Evolutionary conservation across 1,140 invertebrate genomes (phyloP).

Genomic region (Ceratoteleas bidentatus): DNA sequence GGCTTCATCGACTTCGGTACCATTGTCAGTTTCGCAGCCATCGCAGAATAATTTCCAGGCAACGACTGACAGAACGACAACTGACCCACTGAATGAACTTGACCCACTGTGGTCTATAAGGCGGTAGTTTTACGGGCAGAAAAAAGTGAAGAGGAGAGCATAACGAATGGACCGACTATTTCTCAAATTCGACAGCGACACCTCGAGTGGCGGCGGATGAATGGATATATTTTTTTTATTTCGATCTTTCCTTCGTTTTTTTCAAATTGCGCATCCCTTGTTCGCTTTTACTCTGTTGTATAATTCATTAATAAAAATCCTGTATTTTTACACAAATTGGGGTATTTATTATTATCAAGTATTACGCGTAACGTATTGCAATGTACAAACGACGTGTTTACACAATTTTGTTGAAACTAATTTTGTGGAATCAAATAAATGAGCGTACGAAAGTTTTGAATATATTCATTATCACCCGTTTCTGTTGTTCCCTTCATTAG

Average conservation of each 20-base stretch:
- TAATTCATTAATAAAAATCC: slow-evolving; percentile 38
- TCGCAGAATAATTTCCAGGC: slow-evolving; percentile 38
- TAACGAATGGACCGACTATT: too few relatives aligned
- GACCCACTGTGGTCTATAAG: slow-evolving; percentile 60
- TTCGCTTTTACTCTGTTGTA: slow-evolving; percentile 44
- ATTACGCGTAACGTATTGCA: slow-evolving; percentile 33
- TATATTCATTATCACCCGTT: too few relatives aligned
- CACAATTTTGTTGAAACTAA: slow-evolving; percentile 14
- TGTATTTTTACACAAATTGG: slow-evolving; percentile 46
- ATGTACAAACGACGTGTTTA: slow-evolving; percentile 49
- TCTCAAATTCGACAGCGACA: too few relatives aligned
- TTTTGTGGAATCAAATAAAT: slow-evolving; percentile 5
- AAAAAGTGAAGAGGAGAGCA: too few relatives aligned
- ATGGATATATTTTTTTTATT: slow-evolving; percentile 21
- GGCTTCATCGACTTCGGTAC: slow-evolving; percentile 1
- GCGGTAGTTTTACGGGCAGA: slow-evolving; percentile 30
- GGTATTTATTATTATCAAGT: slow-evolving; percentile 54
- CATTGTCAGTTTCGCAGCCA: slow-evolving; percentile 17
- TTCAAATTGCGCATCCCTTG: slow-evolving; percentile 12
- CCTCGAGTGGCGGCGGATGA: slow-evolving; percentile 8
- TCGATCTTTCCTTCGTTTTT: not conserved
- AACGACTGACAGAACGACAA: slow-evolving; percentile 33
- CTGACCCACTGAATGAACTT: slow-evolving; percentile 48
- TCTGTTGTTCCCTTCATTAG: too few relatives aligned
- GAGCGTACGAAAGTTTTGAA: too few relatives aligned